Evolutionary conservation across 2,797 vertebrate genomes (phyloP).

Genomic region (Cyclura pinguis): DNA sequence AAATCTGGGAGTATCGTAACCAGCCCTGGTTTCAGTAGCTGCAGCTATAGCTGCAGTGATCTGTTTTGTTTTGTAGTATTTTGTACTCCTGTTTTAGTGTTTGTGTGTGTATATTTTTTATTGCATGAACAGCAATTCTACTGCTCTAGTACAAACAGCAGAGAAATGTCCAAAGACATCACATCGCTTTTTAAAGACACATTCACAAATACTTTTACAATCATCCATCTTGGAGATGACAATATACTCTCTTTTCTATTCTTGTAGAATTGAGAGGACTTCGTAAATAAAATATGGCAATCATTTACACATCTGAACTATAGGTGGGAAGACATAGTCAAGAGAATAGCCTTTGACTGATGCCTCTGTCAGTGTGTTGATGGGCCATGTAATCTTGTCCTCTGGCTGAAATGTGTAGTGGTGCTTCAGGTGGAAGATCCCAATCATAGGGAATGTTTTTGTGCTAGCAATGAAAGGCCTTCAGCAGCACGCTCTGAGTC

Average conservation of each 20-base stretch:
- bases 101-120: too few relatives aligned
- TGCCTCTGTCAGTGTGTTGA: background rate
- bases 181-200: background rate
- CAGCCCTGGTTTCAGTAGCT: background rate
- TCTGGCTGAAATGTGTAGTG: background rate
- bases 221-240: background rate
- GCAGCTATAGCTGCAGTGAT: background rate
- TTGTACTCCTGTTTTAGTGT: too few relatives aligned
- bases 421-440: background rate
- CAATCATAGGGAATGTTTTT: background rate
- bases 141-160: background rate
- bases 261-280: background rate
- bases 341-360: background rate
- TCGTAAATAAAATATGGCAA: conserved; percentile 1
- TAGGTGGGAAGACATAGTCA: background rate
- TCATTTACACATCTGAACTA: background rate
- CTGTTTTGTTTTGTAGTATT: background rate
- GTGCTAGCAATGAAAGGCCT: background rate
- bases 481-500: background rate
- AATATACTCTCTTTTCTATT: background rate
- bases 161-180: background rate
- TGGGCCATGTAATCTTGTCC: background rate
- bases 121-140: too few relatives aligned
- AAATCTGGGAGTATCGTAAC: background rate
- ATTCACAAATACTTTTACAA: background rate